Evolutionary conservation across 2,797 vertebrate genomes (phyloP).

Genomic region (Squalus acanthias): DNA sequence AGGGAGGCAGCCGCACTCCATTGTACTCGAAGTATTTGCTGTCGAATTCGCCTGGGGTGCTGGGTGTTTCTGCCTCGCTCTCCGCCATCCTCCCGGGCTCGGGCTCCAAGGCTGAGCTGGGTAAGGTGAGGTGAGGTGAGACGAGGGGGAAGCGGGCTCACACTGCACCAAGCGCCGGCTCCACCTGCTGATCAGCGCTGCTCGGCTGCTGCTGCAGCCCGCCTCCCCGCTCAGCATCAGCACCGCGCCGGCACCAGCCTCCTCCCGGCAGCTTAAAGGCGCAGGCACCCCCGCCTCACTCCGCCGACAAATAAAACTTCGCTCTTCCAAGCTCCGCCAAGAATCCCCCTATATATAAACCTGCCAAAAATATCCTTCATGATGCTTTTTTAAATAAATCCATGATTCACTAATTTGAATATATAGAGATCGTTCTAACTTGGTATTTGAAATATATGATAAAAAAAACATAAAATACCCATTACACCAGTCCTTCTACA

Average conservation of each 20-base stretch:
- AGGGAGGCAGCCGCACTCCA: slow-evolving; percentile 90
- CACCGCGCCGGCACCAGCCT: neutral
- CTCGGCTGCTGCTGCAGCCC: neutral
- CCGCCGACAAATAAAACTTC: neutral
- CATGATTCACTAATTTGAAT: neutral
- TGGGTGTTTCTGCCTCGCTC: slow-evolving; percentile 90
- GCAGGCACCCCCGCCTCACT: neutral
- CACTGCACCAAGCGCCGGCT: neutral
- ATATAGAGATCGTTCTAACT: neutral
- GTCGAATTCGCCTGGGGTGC: slow-evolving; percentile 93
- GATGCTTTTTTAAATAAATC: neutral
- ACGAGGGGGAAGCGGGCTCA: neutral
- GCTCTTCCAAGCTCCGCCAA: neutral
- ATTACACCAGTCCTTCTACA: neutral
- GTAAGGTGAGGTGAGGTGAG: neutral
- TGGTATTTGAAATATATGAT: neutral
- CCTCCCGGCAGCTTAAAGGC: slow-evolving; percentile 5
- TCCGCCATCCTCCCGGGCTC: slow-evolving; percentile 75
- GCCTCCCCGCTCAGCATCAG: neutral
- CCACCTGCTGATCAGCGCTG: neutral
- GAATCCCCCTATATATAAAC: too few relatives aligned
- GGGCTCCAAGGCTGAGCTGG: neutral
- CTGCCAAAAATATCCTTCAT: neutral
- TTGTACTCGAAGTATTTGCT: slow-evolving; percentile 97
- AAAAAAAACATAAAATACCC: neutral